phyloP scores from a whole-genome alignment of 2,888 invertebrate species.

The Aphodius sticticus region DNA sequence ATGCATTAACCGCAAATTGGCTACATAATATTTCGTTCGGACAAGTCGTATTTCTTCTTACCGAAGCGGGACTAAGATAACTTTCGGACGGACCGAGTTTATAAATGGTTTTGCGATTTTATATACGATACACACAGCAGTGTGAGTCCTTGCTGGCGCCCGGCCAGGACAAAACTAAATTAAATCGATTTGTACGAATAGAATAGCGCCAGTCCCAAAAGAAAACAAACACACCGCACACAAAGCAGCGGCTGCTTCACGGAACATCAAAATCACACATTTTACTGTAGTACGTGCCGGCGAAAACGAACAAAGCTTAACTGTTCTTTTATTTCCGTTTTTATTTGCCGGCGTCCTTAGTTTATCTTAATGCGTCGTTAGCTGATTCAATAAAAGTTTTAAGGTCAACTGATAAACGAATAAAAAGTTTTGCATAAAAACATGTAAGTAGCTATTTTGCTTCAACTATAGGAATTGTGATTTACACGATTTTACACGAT shows the following conservation, averaged over 20 bases:
- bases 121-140: not conserved
- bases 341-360: not conserved
- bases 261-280: not conserved
- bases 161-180: conserved; percentile 4
- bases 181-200: not conserved
- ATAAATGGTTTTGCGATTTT: conserved; percentile 4
- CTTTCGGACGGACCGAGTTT: not conserved
- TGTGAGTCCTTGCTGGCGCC: not conserved
- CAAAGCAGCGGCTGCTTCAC: not conserved
- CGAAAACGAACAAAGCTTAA: not conserved
- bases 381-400: not conserved
- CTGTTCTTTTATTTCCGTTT: not conserved
- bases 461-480: too few relatives aligned
- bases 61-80: not conserved
- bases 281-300: not conserved
- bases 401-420: too few relatives aligned
- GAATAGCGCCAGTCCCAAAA: not conserved
- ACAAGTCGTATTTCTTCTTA: not conserved
- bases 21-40: not conserved
- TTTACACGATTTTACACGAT: too few relatives aligned
- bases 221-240: not conserved
- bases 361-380: not conserved
- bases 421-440: too few relatives aligned
- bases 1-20: not conserved
- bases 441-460: too few relatives aligned